Evolutionary conservation across 2,113 vertebrate genomes (phyloP), one percentile per base, ranked within the genome.

Genomic region (Cephalopterus ornatus): DNA sequence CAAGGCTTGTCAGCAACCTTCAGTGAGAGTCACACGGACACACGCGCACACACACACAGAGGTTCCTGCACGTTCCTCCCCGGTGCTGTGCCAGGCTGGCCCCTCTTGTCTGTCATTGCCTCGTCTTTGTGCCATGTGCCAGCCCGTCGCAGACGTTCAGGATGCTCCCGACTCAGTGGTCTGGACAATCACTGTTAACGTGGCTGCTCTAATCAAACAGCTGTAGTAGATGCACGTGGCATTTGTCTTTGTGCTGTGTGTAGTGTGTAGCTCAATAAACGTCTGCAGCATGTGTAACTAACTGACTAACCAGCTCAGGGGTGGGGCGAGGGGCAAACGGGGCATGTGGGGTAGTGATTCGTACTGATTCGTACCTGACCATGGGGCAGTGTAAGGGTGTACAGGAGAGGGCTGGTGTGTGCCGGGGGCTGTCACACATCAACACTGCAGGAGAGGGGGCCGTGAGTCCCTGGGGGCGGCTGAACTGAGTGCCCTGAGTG

Each of bases 221-320:
- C 3, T 89, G 68, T 50, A 49, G 85, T 28, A 8, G 4, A 20
- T 46, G 87, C 72, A 58, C 39, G 80, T 68, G 52, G 6, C 35
- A 5, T 30, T n/a, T 33, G 13, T 86, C 92, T 55, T 12, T 23
- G 79, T 76, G 39, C 72, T 46, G 32, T 26, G 42, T 49, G 72
- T 65, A 35, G 46, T 1, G 71, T 59, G 75, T 83, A 49, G 89
- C 76, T 73, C 88, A 96, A 95, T 95, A 94, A 96, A 94, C 2
- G 14, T 3, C 59, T 74, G 55, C n/a, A 44, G 85, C 61, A 27
- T 9, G 85, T 27, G 27, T 39, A 28, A 89, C 95, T 76, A 61
- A 94, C 92, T 12, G 74, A 91, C 87, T 90, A 91, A 95, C 92
- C 74, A 1, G 0, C 49, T 62, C 56, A 0, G 19, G 21, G 16